Percentiles rank a stretch among this genome's conserved stretches.
Evolutionary conservation across 1,140 invertebrate genomes (phyloP).

Genomic region (Pseudomyrmex gracilis): DNA sequence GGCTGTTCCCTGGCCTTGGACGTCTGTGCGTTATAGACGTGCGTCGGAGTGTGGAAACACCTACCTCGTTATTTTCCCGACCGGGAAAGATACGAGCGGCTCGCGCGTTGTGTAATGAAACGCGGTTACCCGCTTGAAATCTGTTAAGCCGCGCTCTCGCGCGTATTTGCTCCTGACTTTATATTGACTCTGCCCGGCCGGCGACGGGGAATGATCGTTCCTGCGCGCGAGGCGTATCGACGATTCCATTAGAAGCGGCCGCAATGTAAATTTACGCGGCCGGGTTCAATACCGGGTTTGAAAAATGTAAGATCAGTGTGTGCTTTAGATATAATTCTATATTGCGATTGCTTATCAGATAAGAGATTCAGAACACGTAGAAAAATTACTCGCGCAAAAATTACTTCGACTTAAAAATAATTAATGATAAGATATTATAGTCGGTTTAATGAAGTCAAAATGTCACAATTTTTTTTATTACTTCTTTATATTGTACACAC

Average conservation of each 20-base stretch:
- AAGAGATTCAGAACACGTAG: too few relatives aligned
- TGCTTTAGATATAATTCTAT: not conserved
- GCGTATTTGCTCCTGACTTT: slow-evolving; percentile 56
- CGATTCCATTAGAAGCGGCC: slow-evolving; percentile 30
- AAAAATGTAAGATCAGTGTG: slow-evolving; percentile 20
- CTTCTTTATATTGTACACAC: too few relatives aligned
- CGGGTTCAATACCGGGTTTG: slow-evolving; percentile 13
- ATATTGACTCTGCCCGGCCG: slow-evolving; percentile 54
- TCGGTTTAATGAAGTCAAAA: too few relatives aligned
- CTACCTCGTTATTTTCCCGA: slow-evolving; percentile 69
- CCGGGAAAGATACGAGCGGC: slow-evolving; percentile 36
- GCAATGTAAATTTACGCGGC: slow-evolving; percentile 49
- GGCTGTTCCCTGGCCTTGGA: slow-evolving; percentile 73
- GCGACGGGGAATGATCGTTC: slow-evolving; percentile 21
- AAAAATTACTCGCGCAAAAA: too few relatives aligned
- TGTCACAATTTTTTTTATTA: too few relatives aligned
- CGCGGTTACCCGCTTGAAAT: slow-evolving; percentile 35
- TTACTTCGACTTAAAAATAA: too few relatives aligned
- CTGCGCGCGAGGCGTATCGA: slow-evolving; percentile 28
- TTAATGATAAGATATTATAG: too few relatives aligned
- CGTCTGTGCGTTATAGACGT: slow-evolving; percentile 64
- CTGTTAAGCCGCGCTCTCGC: slow-evolving; percentile 36
- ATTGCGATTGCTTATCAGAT: too few relatives aligned
- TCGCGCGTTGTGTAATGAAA: slow-evolving; percentile 66
- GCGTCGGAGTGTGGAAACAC: slow-evolving; percentile 62